Conservation (phyloP, 2,888 invertebrate genomes). For the Ichneumoninae sp. region DNA sequence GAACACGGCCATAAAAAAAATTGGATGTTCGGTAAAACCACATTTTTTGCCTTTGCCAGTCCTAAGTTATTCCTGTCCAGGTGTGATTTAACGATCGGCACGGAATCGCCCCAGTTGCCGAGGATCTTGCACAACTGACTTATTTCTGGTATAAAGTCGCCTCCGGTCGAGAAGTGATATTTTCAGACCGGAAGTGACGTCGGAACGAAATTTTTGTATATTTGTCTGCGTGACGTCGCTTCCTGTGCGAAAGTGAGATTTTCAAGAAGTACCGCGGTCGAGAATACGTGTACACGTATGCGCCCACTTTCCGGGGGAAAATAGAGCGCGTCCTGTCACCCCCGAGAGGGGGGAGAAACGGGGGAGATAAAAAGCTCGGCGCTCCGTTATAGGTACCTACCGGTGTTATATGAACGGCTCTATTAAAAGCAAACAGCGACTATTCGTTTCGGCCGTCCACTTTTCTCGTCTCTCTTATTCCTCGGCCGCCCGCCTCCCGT, state of each 20-base stretch:
- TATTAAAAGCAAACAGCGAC: conserved; percentile 70
- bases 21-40: background rate
- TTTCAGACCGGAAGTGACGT: too few species aligned
- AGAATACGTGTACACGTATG: conserved; percentile 60
- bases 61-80: too few species aligned
- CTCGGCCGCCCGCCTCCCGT: conserved; percentile 30
- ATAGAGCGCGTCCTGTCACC: conserved; percentile 61
- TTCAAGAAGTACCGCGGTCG: conserved; percentile 35
- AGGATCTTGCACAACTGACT: too few species aligned
- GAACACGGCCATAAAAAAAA: background rate
- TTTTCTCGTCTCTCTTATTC: conserved; percentile 10
- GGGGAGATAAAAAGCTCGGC: conserved; percentile 46
- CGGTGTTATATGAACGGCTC: conserved; percentile 69
- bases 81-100: too few species aligned
- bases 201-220: too few species aligned
- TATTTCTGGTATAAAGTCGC: too few species aligned
- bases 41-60: too few species aligned
- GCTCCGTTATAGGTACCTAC: conserved; percentile 55
- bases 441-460: conserved; percentile 55
- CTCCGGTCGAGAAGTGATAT: too few species aligned
- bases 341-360: conserved; percentile 23
- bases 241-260: conserved; percentile 11
- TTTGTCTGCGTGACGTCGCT: background rate
- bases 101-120: too few species aligned
- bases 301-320: conserved; percentile 52